Percentiles rank a stretch among this genome's conserved stretches.
phyloP scores from a whole-genome alignment of 1,140 invertebrate species.

The Rhysida immarginata region DNA sequence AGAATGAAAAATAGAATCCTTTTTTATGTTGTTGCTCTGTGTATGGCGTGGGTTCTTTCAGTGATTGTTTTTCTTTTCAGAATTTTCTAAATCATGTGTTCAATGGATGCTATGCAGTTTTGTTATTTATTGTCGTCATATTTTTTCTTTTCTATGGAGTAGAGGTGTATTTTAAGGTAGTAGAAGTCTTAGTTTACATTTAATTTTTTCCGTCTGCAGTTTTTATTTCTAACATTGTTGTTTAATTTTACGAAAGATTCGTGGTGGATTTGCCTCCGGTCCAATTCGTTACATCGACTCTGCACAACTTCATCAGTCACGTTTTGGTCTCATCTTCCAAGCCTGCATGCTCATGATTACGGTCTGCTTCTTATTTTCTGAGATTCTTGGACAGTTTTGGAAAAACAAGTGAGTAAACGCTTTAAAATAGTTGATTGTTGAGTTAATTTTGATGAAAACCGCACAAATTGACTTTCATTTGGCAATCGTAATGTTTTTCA shows the following conservation, averaged over 20 bases:
- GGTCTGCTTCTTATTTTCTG: conserved; percentile 71
- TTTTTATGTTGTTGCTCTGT: background rate
- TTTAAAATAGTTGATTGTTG: no score
- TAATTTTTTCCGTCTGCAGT: background rate
- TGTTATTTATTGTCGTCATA: conserved; percentile 76
- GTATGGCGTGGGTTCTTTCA: no score
- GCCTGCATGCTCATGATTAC: conserved; percentile 70
- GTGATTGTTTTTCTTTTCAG: conserved; percentile 38
- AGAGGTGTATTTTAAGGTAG: conserved; percentile 86
- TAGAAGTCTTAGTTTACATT: no score
- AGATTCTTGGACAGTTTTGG: conserved; percentile 80
- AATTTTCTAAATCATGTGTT: conserved; percentile 67
- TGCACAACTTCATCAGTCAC: conserved; percentile 78
- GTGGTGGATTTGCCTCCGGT: conserved; percentile 38
- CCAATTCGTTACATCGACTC: conserved; percentile 35
- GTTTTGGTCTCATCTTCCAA: conserved; percentile 62
- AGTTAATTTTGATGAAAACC: no score
- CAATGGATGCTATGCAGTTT: conserved; percentile 77
- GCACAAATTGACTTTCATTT: no score
- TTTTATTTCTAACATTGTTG: background rate
- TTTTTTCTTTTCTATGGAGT: conserved; percentile 91
- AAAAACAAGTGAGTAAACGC: conserved; percentile 65
- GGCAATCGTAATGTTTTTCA: no score
- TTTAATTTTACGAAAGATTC: conserved; percentile 32
- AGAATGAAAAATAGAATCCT: background rate